Base-by-base conservation (phyloP, 2,888 invertebrate genomes). In the Ormyrus nitidulus region DNA sequence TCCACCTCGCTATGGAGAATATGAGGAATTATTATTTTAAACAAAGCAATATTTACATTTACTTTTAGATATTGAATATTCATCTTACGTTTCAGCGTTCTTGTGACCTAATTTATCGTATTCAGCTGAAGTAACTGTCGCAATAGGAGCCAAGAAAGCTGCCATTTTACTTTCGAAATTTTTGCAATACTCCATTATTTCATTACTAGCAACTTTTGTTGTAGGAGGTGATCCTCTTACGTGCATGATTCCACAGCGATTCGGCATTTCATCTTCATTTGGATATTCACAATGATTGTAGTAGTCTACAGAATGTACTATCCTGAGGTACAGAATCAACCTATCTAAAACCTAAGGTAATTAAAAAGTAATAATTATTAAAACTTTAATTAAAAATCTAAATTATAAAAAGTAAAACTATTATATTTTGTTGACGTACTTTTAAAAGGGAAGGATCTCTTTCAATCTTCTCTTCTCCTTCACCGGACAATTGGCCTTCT, bases 231-330 rank as follows among this genome's bases (percentile, higher is more conserved):
- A 95, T 3, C 98, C 98, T 68, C 99, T 93, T 0, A 98, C 98
- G 88, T 99, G 99, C 93, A 99, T 96, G 84, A 99, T 98, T 9
- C 99, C 99, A 91, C 99, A 98, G 56, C 98, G 93, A 91, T 99
- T 99, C 0, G 99, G 99, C 99, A 99, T 99, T 91, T 99, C 98
- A 90, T 99, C 99, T 91, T 99, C 99, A 87, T 98, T 98, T 0
- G 99, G 98, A 91, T 99, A 99, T 89, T 99, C 99, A 88, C 98
- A 98, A 88, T 98, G 98, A 91, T 99, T 99, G 92, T 99, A 99
- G 90, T 98, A 99, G 91, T 99, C 99, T 73, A 99, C 96, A 0
- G 99, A 99, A 91, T 99, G 99, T 0, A 99, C 99, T 65, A 99
- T 93, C 69, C 99, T 94, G 86, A 99, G 92, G 90, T 99, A 99